Evolutionary conservation across 2,888 invertebrate species (phyloP).

Genomic region (Tipula helvola): DNA sequence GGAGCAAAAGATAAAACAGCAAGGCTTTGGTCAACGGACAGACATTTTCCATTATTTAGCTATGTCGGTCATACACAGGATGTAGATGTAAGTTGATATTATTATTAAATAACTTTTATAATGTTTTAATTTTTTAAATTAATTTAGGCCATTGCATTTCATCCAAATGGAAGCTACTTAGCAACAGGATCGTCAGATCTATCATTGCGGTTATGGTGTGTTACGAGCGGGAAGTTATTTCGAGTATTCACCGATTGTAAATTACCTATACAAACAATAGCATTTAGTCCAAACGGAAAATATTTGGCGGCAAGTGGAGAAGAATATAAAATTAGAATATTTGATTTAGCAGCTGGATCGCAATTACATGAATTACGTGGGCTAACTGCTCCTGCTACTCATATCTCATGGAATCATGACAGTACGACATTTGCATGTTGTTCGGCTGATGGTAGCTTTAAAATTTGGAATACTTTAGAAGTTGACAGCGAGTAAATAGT

Average conservation of each 20-base stretch:
- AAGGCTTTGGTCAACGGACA: conserved; percentile 69
- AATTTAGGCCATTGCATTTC: conserved; percentile 51
- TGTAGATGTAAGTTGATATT: conserved; percentile 60
- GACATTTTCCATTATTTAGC: conserved; percentile 67
- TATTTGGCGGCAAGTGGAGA: conserved; percentile 72
- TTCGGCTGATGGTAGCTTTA: conserved; percentile 50
- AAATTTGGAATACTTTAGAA: conserved; percentile 46
- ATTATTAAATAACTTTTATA: background rate
- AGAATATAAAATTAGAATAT: conserved; percentile 48
- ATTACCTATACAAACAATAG: conserved; percentile 58
- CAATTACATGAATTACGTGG: conserved; percentile 46
- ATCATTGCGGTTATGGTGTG: conserved; percentile 76
- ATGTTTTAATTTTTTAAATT: background rate
- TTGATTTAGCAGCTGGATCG: conserved; percentile 51
- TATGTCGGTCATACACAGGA: conserved; percentile 82
- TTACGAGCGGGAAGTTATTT: conserved; percentile 68
- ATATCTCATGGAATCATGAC: conserved; percentile 45
- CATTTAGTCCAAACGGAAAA: conserved; percentile 76
- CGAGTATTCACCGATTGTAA: conserved; percentile 69
- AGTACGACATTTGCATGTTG: conserved; percentile 52
- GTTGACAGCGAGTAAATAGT: conserved; percentile 19
- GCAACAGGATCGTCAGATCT: conserved; percentile 87
- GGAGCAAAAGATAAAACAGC: conserved; percentile 81
- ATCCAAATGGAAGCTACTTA: conserved; percentile 81
- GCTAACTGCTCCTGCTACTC: conserved; percentile 41